Percentiles rank a stretch among this genome's conserved stretches.
phyloP scores from a whole-genome alignment of 2,888 invertebrate species.

The Calameuta filiformis region DNA sequence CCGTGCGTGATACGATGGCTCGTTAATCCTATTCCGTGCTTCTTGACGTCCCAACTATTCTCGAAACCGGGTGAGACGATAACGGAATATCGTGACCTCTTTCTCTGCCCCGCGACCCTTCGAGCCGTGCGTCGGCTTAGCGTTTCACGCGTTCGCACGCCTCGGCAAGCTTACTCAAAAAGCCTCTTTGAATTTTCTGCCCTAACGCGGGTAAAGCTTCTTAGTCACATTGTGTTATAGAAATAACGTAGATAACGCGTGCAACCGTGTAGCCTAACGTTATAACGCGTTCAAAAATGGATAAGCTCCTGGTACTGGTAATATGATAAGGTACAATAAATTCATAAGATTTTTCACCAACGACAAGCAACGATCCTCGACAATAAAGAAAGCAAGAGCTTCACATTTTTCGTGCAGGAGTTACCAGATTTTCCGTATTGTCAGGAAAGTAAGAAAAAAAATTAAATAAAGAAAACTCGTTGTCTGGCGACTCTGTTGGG shows the following conservation, averaged over 20 bases:
- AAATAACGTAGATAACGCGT: neutral
- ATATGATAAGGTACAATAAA: neutral
- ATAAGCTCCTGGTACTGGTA: neutral
- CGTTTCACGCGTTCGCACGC: neutral
- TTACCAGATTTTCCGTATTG: neutral
- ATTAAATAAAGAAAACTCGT: too few species aligned
- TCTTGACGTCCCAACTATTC: neutral
- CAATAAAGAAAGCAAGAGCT: neutral
- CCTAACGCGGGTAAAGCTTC: neutral
- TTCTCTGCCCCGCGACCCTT: neutral
- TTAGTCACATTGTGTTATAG: neutral
- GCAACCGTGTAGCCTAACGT: neutral
- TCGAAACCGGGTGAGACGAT: neutral
- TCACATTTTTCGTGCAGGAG: neutral
- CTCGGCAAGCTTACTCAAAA: neutral
- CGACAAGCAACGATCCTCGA: neutral
- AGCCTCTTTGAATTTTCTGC: neutral
- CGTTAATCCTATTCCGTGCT: constrained; percentile 49
- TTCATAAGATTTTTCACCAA: neutral
- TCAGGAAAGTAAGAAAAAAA: neutral
- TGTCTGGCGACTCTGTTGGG: neutral
- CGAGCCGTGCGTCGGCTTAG: neutral
- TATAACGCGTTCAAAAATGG: neutral
- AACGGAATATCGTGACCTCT: neutral
- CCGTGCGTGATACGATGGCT: constrained; percentile 52